Base-by-base conservation (phyloP, 1,140 invertebrate genomes). In the Apis dorsata region DNA sequence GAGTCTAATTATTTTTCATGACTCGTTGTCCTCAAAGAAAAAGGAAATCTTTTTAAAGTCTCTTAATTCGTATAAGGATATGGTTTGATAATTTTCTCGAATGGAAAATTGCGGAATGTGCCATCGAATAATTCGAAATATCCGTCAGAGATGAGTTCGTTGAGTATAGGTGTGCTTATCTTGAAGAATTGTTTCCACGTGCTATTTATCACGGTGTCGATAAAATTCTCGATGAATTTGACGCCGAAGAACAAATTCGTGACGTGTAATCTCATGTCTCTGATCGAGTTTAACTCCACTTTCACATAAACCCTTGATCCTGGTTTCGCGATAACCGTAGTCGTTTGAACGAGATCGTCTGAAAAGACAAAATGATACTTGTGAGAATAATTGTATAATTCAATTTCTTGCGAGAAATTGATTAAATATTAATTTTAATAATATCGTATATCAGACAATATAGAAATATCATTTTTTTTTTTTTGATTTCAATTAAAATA, bases 61-160 rank as follows among this genome's bases (percentile, higher is more conserved):
- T 19, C 13, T 60, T 62, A 71, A 34, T 34, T 24, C 2, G 4
- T 10, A 0, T 1, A 17, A 5, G 88, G 49, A 57, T 90, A 92
- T 10, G 84, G 73, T 80, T 90, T 93, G n/a, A 96, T 94, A 79
- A 97, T 95, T 86, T 95, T 94, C 2, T 96, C 94, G 10, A 96
- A 91, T 0, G 95, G 95, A 90, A 97, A 96, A 88, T 96, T 91
- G 63, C 93, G 94, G 86, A 98, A 98, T 59, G 96, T 95, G 77
- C 95, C 95, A 75, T 96, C 96, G 91, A 97, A 97, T 81, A 97
- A 97, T 75, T 97, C 95, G 0, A 97, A 97, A 90, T 97, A 97
- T 8, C 96, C 97, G 0, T 95, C 96, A 86, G 96, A 96, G 53
- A 98, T 97, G 53, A 98, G 93, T 88, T 98, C 97, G 91, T 97